These are phyloP conservation scores for Indicator indicator DNA, from an alignment of 2,113 vertebrate genomes.

Conservation along the genomic window DNA sequence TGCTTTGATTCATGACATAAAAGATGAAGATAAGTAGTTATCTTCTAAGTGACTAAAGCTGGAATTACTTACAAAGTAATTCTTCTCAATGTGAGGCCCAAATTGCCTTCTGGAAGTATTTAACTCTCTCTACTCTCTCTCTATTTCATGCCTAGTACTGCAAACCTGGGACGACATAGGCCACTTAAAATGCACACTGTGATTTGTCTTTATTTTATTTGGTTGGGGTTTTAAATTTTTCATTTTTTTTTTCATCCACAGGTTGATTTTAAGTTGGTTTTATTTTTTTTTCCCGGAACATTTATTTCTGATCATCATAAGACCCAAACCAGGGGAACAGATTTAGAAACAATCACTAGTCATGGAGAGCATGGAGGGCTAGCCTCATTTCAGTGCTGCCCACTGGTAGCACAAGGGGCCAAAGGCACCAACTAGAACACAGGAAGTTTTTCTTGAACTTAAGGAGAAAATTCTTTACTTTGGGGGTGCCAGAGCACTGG, in stretches of 20 bases:
- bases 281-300: neutral
- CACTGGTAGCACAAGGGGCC: no score
- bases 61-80: neutral
- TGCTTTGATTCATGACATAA: neutral
- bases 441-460: no score
- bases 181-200: neutral
- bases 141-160: neutral
- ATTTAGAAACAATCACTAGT: neutral
- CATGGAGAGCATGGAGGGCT: neutral
- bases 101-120: neutral
- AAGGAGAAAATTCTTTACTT: no score
- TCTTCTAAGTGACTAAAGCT: neutral
- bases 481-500: no score
- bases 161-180: neutral
- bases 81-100: neutral
- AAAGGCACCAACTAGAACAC: no score
- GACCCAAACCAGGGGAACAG: neutral
- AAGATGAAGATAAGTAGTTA: neutral
- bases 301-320: neutral
- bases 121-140: neutral
- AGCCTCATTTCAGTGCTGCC: no score
- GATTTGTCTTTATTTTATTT: neutral
- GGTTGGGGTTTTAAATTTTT: no score
- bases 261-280: neutral
- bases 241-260: neutral